Evolutionary conservation across 23 tunicate genomes (phyloP), one percentile per base, ranked within the genome.

Genomic region (Halocynthia roretzi): DNA sequence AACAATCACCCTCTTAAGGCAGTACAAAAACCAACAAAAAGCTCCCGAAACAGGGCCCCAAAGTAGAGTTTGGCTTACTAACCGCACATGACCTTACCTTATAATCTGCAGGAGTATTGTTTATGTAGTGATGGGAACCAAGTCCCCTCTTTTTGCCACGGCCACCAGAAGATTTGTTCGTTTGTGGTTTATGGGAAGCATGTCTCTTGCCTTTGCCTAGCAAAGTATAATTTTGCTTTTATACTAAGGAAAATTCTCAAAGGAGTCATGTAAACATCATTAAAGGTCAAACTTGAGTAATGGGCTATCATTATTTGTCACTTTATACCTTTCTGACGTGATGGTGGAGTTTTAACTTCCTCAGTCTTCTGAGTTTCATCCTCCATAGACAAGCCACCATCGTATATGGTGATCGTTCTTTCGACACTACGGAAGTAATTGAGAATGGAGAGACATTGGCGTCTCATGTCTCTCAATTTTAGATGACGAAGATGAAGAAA

Each of bases 381-480:
- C 50, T 81, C 87, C 15, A 85, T 83, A 48, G 97, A 90, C 54
- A 90, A 55, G 8, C 97, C 97, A 23, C 97, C 90, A 81, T 90
- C 90, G 68, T 80, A 85, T 10, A 90, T 90, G 8, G 97, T 90
- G 20, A 90, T 90, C 6, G 90, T 90, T 60, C 97, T 58, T 71
- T 90, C 97, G 62, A 90, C 70, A 51, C 97, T 90, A 70, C 88
- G 77, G 53, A 90, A 90, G 71, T 90, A 90, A 71, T 90, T 90
- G 7, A 90, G 77, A 21, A 90, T 67, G 12, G 81, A 83, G 11
- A 90, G 83, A 65, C 86, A 76, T 56, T 90, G 90, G 72, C 97
- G 56, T 72, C 83, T 81, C 65, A 90, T 58, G 67, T 90, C 97
- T 50, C 86, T 71, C 51, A 90, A 81, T 85, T 90, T 90, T 31